phyloP scores from a whole-genome alignment of 2,797 vertebrate species.

The Fundulus diaphanus region DNA sequence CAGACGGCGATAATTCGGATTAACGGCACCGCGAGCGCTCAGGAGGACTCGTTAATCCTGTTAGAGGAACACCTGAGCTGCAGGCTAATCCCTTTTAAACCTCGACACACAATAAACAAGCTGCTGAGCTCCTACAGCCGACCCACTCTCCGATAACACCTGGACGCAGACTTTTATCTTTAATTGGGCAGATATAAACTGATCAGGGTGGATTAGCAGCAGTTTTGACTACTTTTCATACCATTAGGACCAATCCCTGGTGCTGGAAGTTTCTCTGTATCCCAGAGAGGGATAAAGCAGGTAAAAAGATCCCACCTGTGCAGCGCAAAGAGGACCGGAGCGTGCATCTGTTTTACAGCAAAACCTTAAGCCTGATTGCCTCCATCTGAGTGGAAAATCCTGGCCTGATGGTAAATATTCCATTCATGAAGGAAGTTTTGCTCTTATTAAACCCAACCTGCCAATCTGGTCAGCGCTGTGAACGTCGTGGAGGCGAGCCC shows the following conservation, averaged over 20 bases:
- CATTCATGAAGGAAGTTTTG: background rate
- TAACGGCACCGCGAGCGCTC: constrained; percentile 48
- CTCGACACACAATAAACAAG: constrained; percentile 27
- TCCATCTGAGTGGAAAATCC: background rate
- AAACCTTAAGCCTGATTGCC: background rate
- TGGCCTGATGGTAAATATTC: background rate
- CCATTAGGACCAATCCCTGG: constrained; percentile 17
- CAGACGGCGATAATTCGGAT: constrained; percentile 40
- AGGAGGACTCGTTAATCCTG: constrained; percentile 72
- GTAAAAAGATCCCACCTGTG: constrained; percentile 18
- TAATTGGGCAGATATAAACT: constrained; percentile 25
- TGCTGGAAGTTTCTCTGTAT: background rate
- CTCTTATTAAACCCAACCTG: background rate
- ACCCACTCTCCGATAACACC: constrained; percentile 1
- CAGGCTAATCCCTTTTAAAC: constrained; percentile 76
- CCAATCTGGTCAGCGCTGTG: background rate
- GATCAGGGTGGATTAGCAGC: constrained; percentile 5
- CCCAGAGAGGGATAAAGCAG: constrained; percentile 2
- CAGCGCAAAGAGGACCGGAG: background rate
- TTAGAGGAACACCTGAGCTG: constrained; percentile 76
- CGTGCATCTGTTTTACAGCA: background rate
- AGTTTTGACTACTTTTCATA: constrained; percentile 6
- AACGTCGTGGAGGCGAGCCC: background rate
- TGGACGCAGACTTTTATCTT: constrained; percentile 16
- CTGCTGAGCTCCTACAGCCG: background rate